phyloP scores from a whole-genome alignment of 2,888 invertebrate species.

The Autographa gamma region DNA sequence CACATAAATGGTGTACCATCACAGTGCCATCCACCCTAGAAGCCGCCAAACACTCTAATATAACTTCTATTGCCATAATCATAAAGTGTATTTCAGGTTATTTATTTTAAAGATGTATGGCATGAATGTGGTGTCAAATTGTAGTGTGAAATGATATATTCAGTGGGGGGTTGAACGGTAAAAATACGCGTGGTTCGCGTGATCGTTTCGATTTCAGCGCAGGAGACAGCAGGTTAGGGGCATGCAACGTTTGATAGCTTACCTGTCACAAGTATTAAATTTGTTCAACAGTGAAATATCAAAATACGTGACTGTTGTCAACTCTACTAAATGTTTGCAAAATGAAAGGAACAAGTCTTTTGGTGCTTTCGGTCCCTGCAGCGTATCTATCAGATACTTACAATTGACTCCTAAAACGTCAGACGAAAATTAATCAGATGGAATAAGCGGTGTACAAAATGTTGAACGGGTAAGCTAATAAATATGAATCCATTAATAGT shows the following conservation, averaged over 20 bases:
- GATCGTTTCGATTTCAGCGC: conserved; percentile 73
- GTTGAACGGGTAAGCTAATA: background rate
- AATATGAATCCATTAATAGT: background rate
- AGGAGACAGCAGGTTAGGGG: conserved; percentile 68
- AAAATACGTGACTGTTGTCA: conserved; percentile 39
- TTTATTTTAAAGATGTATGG: conserved; percentile 56
- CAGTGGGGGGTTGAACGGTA: conserved; percentile 66
- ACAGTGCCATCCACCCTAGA: conserved; percentile 65
- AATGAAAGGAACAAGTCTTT: background rate
- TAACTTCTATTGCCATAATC: conserved; percentile 50
- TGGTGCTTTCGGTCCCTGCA: background rate
- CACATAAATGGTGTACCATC: conserved; percentile 73
- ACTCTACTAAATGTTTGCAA: background rate
- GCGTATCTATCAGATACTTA: background rate
- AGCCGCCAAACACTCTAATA: conserved; percentile 27
- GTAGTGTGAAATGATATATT: conserved; percentile 86
- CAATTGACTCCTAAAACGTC: background rate
- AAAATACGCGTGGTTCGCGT: conserved; percentile 76
- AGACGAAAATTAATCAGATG: background rate
- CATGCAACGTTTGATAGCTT: conserved; percentile 76
- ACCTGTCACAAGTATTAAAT: conserved; percentile 78
- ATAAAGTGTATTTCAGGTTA: conserved; percentile 67
- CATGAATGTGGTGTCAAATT: conserved; percentile 78
- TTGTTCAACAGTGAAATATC: conserved; percentile 70
- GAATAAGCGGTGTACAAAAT: background rate